Percentiles rank a stretch among this genome's conserved stretches.
Conservation (phyloP, 2,888 invertebrate species). For the Zygothrica quintamaculata region DNA sequence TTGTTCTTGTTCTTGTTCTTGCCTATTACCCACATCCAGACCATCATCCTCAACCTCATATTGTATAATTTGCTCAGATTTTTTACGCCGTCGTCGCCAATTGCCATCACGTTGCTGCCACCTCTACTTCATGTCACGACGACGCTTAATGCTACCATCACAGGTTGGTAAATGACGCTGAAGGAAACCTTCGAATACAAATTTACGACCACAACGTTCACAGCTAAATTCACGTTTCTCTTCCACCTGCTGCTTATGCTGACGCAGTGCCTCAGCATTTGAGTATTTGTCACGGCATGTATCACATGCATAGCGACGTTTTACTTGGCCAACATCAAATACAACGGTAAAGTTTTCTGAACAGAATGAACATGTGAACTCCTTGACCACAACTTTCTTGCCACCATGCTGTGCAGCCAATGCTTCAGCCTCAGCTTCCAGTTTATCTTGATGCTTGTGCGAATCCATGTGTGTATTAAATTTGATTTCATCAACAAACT, state of each 20-base stretch:
- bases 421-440: slow-evolving; percentile 81
- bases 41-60: background rate
- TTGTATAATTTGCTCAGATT: background rate
- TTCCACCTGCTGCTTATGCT: slow-evolving; percentile 83
- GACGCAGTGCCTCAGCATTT: slow-evolving; percentile 82
- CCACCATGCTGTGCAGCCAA: slow-evolving; percentile 78
- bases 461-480: slow-evolving; percentile 82
- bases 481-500: slow-evolving; percentile 83
- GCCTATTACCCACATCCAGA: background rate
- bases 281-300: slow-evolving; percentile 84
- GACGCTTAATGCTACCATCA: slow-evolving; percentile 84
- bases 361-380: slow-evolving; percentile 84
- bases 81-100: slow-evolving; percentile 53
- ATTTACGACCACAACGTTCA: slow-evolving; percentile 83
- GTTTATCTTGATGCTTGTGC: slow-evolving; percentile 82
- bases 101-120: slow-evolving; percentile 63
- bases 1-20: slow-evolving; percentile 4
- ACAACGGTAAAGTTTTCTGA: slow-evolving; percentile 83
- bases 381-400: slow-evolving; percentile 83
- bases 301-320: slow-evolving; percentile 84
- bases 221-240: slow-evolving; percentile 84
- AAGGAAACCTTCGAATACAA: slow-evolving; percentile 84
- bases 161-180: slow-evolving; percentile 83
- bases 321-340: slow-evolving; percentile 83
- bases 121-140: slow-evolving; percentile 82